Conservation (phyloP, 2,113 vertebrate species). For the Pachyramphus minor region DNA sequence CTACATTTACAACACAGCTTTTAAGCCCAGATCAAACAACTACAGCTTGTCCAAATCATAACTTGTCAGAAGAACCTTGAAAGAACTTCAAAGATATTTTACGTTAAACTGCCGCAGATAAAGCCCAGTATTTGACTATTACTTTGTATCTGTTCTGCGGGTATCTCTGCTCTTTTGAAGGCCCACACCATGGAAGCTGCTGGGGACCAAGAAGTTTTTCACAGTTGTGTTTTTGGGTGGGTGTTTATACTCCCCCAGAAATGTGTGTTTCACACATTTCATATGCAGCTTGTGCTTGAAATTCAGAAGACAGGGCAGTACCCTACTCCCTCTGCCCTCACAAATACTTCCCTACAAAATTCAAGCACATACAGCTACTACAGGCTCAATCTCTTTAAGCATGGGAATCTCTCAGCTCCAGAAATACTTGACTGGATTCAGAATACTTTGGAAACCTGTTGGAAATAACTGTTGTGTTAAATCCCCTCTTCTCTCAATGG, state of each 20-base stretch:
- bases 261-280: not conserved
- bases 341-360: not conserved
- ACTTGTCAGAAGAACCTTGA: not conserved
- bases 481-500: not conserved
- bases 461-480: not conserved
- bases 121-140: not conserved
- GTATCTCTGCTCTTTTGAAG: not conserved
- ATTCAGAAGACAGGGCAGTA: not conserved
- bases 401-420: not conserved
- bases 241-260: not conserved
- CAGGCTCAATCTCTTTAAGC: not conserved
- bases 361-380: not conserved
- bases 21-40: not conserved
- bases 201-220: not conserved
- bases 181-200: fast-evolving
- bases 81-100: not conserved
- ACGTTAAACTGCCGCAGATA: not conserved
- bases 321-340: not conserved
- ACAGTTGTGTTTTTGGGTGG: not conserved
- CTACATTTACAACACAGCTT: not conserved
- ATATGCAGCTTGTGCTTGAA: not conserved
- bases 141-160: not conserved
- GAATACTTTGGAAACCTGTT: not conserved
- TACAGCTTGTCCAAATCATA: not conserved
- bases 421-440: not conserved